A percentile compares a stretch with the other conserved stretches of the same genome.
Conservation (phyloP, 2,797 vertebrate species). For the Sebastes kiyomatsui region DNA sequence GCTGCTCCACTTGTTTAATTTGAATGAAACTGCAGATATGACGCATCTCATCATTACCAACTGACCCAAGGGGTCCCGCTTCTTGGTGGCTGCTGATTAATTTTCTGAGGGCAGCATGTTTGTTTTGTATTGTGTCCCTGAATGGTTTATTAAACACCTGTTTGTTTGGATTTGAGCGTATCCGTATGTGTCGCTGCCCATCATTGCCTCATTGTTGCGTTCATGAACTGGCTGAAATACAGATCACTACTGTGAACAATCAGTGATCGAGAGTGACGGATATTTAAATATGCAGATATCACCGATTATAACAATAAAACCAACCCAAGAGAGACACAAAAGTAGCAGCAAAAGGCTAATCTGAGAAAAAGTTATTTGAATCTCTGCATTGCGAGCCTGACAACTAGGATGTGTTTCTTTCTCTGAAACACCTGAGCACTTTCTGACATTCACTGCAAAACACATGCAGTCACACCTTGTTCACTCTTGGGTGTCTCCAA, state of each 20-base stretch:
- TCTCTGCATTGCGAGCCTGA: neutral
- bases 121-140: neutral
- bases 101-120: neutral
- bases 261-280: neutral
- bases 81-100: neutral
- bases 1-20: neutral
- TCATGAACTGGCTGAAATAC: neutral
- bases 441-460: conserved; percentile 35
- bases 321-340: neutral
- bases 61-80: neutral
- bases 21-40: neutral
- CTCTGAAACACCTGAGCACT: neutral
- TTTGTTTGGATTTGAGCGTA: neutral
- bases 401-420: neutral
- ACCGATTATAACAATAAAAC: neutral
- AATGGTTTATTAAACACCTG: neutral
- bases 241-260: neutral
- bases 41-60: neutral
- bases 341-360: neutral
- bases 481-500: conserved; percentile 16
- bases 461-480: conserved; percentile 32
- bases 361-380: neutral
- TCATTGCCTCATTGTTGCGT: neutral
- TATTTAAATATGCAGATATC: neutral
- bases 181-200: neutral